Base-by-base conservation (phyloP, 2,797 vertebrate genomes). In the Hyperoplus immaculatus region DNA sequence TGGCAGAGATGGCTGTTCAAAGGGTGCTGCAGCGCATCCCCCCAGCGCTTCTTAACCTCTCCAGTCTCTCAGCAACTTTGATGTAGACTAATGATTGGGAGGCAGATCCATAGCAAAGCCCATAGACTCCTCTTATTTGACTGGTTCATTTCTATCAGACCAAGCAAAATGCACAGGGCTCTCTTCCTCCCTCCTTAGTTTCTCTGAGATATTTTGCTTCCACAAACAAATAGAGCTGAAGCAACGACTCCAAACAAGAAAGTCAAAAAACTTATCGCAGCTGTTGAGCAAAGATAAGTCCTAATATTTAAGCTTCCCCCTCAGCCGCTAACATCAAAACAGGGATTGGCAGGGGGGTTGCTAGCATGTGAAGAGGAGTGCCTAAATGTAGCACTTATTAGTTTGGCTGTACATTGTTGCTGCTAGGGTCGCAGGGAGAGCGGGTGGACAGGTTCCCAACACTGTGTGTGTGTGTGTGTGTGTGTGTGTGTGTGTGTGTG, bases 231-330 rank as follows among this genome's bases (percentile, higher is more conserved):
- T 75, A n/a, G 76, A 87, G 85, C 58, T 47, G 76, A 89, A 86
- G 83, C 87, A 82, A 62, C 82, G 72, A 75, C 82, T 84, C 67
- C 74, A 86, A 89, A 90, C 77, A 85, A 91, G 84, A 85, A 90
- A 90, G 87, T 87, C 8, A 9, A 86, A 91, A 88, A 91, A 88
- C 80, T 84, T 92, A 92, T 93, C 88, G 84, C 93, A 93, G 91
- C 93, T 94, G 93, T 91, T 70, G 77, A 86, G 88, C 81, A 80
- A 86, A 91, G 92, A 94, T 93, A 92, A 93, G 87, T 91, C 82
- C 83, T 90, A 92, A 91, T 92, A 87, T 91, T 92, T 91, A 91
- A 93, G 92, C 91, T 85, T 80, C 87, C 90, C 92, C 92, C 88
- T 88, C 91, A 91, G 91, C 90, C 80, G 89, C 87, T 70, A 80